These are phyloP conservation scores for Aphelenchoides besseyi DNA, from an alignment of 1,140 invertebrate species.

Conservation along the genomic window DNA sequence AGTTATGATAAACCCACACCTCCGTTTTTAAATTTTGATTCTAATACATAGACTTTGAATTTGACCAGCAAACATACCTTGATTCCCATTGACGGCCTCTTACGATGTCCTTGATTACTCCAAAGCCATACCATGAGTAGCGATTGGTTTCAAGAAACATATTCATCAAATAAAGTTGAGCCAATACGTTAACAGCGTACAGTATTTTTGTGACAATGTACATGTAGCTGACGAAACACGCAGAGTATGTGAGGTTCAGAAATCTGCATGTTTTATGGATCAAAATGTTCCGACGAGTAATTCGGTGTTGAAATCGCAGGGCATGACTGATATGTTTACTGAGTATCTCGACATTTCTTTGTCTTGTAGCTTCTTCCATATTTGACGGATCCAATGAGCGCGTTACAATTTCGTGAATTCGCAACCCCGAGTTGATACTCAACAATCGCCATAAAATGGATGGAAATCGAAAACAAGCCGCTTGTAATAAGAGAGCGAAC, in stretches of 20 bases:
- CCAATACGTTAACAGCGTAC: constrained; percentile 45
- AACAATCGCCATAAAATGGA: constrained; percentile 63
- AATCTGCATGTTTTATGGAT: constrained; percentile 53
- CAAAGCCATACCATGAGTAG: constrained; percentile 57
- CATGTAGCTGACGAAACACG: constrained; percentile 51
- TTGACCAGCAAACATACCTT: no score
- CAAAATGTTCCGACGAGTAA: constrained; percentile 41
- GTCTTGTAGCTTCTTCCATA: constrained; percentile 48
- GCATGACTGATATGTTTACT: constrained; percentile 49
- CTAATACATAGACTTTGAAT: no score
- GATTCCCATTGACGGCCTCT: constrained; percentile 55
- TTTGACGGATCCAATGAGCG: constrained; percentile 51
- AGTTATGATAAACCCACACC: no score
- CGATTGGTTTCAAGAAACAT: constrained; percentile 55
- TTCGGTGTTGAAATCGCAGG: constrained; percentile 51
- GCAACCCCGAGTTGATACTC: constrained; percentile 55
- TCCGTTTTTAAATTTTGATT: no score
- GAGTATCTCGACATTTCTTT: constrained; percentile 52
- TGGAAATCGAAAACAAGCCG: constrained; percentile 64
- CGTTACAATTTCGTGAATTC: constrained; percentile 59
- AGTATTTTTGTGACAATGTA: constrained; percentile 34
- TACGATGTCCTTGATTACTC: constrained; percentile 56
- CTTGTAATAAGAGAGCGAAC: constrained; percentile 64
- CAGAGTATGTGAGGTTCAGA: constrained; percentile 55
- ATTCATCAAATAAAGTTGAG: constrained; percentile 58